phyloP scores from a whole-genome alignment of 30 jellyfish, hydroid and myxozoan species.

The Mastigias papua region DNA sequence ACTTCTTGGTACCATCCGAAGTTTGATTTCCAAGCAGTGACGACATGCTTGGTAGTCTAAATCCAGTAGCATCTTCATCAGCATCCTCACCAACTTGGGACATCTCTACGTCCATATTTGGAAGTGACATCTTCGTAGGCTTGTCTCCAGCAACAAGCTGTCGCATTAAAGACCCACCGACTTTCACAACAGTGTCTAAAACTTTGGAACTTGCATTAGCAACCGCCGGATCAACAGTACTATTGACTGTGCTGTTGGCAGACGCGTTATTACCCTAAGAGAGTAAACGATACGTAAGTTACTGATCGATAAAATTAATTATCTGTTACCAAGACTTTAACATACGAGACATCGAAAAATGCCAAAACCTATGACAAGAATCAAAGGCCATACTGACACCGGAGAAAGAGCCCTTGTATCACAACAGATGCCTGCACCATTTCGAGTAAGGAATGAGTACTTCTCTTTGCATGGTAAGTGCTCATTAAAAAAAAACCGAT shows the following conservation, averaged over 20 bases:
- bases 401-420: too few relatives aligned
- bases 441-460: too few relatives aligned
- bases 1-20: slow-evolving; percentile 68
- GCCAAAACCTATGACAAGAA: too few relatives aligned
- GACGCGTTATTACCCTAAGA: slow-evolving; percentile 56
- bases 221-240: slow-evolving; percentile 44
- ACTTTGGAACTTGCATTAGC: slow-evolving; percentile 74
- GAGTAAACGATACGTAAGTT: not conserved
- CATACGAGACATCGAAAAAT: too few relatives aligned
- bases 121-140: slow-evolving; percentile 73
- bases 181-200: slow-evolving; percentile 81
- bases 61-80: slow-evolving; percentile 86
- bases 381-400: too few relatives aligned
- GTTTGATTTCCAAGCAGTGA: slow-evolving; percentile 67
- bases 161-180: slow-evolving; percentile 93
- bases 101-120: slow-evolving; percentile 82
- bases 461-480: too few relatives aligned
- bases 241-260: slow-evolving; percentile 52
- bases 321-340: too few relatives aligned
- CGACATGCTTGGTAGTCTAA: slow-evolving; percentile 78
- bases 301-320: not conserved
- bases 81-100: slow-evolving; percentile 95
- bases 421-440: too few relatives aligned
- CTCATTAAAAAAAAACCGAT: too few relatives aligned
- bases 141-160: slow-evolving; percentile 95